Conservation (phyloP, 2,797 vertebrate genomes). For the Toxotes lorentzi region DNA sequence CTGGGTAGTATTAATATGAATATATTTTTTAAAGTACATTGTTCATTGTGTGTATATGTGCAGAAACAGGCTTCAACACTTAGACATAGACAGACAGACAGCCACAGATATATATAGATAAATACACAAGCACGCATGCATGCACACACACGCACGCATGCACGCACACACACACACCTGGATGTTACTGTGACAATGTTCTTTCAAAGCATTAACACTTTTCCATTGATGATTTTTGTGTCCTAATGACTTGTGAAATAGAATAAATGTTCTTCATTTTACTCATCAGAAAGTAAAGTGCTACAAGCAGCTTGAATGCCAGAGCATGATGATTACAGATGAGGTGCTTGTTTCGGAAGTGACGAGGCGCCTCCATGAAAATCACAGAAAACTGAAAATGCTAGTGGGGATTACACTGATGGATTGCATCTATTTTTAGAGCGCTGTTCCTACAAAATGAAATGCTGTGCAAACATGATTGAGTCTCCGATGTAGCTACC, state of each 20-base stretch:
- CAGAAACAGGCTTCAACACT: background rate
- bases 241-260: background rate
- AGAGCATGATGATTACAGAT: constrained; percentile 46
- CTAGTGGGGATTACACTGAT: constrained; percentile 73
- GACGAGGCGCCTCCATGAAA: constrained; percentile 51
- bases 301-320: constrained; percentile 34
- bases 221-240: background rate
- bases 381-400: constrained; percentile 57
- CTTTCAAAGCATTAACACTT: background rate
- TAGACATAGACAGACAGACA: background rate
- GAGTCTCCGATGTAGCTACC: constrained; percentile 61
- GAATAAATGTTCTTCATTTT: background rate
- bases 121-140: no score
- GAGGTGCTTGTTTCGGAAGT: constrained; percentile 46
- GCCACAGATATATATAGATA: background rate
- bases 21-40: background rate
- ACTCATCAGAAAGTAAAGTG: constrained; percentile 13
- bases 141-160: no score
- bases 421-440: constrained; percentile 80
- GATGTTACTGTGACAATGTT: background rate
- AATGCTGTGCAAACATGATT: constrained; percentile 67
- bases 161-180: background rate
- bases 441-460: constrained; percentile 59
- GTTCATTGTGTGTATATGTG: background rate
- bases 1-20: background rate